Evolutionary conservation across 2,888 invertebrate genomes (phyloP).

Genomic region (Folsomia manolachei): DNA sequence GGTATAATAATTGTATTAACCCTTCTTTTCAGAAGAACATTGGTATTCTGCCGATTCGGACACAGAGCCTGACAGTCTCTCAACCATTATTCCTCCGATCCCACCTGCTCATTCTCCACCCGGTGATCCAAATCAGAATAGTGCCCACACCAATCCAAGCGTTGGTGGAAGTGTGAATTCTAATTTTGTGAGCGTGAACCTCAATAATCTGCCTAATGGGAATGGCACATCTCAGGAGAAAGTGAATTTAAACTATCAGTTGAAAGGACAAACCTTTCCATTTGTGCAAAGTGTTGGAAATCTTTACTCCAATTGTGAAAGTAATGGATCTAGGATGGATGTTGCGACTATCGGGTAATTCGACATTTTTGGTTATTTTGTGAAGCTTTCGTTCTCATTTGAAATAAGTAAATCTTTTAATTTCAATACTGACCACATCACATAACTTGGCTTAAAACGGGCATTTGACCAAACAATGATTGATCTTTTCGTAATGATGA

Average conservation of each 20-base stretch:
- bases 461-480: neutral
- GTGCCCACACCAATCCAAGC: neutral
- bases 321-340: slow-evolving; percentile 13
- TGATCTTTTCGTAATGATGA: neutral
- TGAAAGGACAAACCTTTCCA: slow-evolving; percentile 1
- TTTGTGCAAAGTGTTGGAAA: neutral
- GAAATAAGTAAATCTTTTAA: no score
- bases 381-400: no score
- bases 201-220: neutral
- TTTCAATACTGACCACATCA: no score
- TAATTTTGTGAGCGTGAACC: neutral
- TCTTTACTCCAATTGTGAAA: slow-evolving; percentile 10
- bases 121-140: neutral
- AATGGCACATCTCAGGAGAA: neutral
- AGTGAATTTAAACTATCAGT: neutral
- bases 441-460: no score
- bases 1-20: no score
- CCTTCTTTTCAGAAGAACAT: slow-evolving; percentile 58
- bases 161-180: neutral
- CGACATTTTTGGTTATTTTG: no score
- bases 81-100: slow-evolving; percentile 34
- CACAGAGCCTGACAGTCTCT: slow-evolving; percentile 49
- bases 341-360: neutral
- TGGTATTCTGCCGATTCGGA: slow-evolving; percentile 66
- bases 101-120: slow-evolving; percentile 10